Evolutionary conservation across 2,113 vertebrate genomes (phyloP).

Genomic region (Gasterosteus aculeatus): DNA sequence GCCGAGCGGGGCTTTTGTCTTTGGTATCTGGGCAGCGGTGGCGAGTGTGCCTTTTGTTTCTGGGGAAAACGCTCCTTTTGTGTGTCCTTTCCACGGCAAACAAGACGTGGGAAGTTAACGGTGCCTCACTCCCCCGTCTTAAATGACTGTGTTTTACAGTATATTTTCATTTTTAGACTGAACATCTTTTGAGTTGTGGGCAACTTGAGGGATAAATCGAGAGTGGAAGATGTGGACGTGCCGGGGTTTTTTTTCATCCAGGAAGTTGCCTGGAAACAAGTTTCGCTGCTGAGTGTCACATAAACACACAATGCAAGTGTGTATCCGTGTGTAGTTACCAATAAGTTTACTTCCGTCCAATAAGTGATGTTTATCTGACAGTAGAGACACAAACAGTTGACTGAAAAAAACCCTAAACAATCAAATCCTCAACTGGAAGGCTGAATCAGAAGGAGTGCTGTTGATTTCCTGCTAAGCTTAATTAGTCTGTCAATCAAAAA

Average conservation of each 20-base stretch:
- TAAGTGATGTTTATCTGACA: not conserved
- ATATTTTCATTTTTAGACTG: not conserved
- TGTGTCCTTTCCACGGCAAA: slow-evolving; percentile 36
- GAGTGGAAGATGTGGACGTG: not conserved
- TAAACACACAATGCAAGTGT: slow-evolving; percentile 2
- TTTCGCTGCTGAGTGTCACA: not conserved
- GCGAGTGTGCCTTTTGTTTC: slow-evolving; percentile 14
- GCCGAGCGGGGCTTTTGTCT: slow-evolving; percentile 36
- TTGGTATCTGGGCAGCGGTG: slow-evolving; percentile 39
- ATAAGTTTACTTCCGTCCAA: not conserved
- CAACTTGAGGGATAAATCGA: not conserved
- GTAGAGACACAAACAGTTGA: not conserved
- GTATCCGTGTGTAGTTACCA: not conserved
- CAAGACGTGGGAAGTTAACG: slow-evolving; percentile 9
- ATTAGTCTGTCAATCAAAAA: not conserved
- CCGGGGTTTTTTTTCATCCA: no score
- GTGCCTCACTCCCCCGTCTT: no score
- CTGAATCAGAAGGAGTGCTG: not conserved
- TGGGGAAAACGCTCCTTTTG: slow-evolving; percentile 22
- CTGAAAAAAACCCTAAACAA: not conserved
- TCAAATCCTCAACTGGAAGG: not conserved
- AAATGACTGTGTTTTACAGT: not conserved
- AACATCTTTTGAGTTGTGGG: not conserved
- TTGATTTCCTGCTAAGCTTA: not conserved
- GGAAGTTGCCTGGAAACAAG: not conserved